Evolutionary conservation across 2,888 invertebrate genomes (phyloP).

Genomic region (Pterostichus madidus): DNA sequence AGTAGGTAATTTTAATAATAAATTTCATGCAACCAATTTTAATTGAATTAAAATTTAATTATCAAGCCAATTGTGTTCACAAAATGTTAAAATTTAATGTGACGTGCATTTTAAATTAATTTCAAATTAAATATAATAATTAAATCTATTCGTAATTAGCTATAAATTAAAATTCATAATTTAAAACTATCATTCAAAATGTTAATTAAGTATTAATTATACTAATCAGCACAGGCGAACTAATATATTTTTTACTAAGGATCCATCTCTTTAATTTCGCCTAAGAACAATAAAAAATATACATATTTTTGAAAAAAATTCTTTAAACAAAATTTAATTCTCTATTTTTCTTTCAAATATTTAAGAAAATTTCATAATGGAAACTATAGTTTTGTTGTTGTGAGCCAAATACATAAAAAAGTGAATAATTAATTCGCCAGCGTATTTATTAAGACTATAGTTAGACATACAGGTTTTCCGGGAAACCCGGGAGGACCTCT

Average conservation of each 20-base stretch:
- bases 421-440: background rate
- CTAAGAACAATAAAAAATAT: no score
- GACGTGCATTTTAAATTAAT: slow-evolving; percentile 31
- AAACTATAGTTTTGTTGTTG: no score
- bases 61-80: background rate
- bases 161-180: slow-evolving; percentile 9
- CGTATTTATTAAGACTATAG: background rate
- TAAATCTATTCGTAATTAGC: slow-evolving; percentile 6
- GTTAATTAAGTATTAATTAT: no score
- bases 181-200: background rate
- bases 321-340: slow-evolving; percentile 10
- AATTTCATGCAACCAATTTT: background rate
- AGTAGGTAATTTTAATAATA: background rate
- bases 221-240: no score
- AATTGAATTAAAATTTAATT: slow-evolving; percentile 25
- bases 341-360: background rate
- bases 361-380: no score
- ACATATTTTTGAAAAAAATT: no score
- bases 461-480: slow-evolving; percentile 74
- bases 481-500: slow-evolving; percentile 76
- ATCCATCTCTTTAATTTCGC: no score
- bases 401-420: background rate
- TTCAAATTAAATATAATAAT: slow-evolving; percentile 20
- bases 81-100: slow-evolving; percentile 19
- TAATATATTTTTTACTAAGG: no score